Evolutionary conservation across 2,797 vertebrate genomes (phyloP).

Genomic region (Threskiornis aethiopicus): DNA sequence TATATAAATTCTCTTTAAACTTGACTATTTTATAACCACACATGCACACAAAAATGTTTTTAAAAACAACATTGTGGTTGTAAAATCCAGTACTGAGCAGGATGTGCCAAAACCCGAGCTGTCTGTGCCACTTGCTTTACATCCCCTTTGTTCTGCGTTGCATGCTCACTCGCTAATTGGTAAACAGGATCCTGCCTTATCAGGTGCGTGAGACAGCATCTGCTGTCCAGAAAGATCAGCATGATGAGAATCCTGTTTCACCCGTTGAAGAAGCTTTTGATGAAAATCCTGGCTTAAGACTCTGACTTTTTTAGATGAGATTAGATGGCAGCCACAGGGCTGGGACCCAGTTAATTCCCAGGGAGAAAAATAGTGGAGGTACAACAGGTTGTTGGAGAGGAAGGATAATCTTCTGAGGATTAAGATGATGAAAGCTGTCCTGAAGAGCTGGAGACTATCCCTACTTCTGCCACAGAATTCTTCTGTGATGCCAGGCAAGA

Average conservation of each 20-base stretch:
- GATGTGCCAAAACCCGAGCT: conserved; percentile 4
- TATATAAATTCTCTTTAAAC: background rate
- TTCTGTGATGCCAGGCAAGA: background rate
- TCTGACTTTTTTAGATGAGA: background rate
- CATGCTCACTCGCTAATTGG: background rate
- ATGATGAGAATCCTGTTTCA: conserved; percentile 4
- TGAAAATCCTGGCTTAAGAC: background rate
- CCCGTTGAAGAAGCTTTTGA: background rate
- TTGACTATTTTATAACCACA: background rate
- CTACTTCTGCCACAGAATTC: background rate
- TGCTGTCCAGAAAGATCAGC: conserved; percentile 28
- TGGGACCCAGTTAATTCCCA: background rate
- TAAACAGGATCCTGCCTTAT: conserved; percentile 36
- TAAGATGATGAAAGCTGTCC: background rate
- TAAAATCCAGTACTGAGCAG: background rate
- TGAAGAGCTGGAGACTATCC: background rate
- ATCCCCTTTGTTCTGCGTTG: background rate
- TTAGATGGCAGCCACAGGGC: background rate
- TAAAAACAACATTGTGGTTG: background rate
- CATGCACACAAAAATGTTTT: background rate
- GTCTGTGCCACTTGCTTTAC: background rate
- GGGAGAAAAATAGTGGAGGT: background rate
- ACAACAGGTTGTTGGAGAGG: background rate
- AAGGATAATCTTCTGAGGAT: background rate
- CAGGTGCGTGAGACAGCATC: background rate